Evolutionary conservation across 2,113 vertebrate species (phyloP), one percentile per base, ranked within the genome.

Genomic region (Meles meles): DNA sequence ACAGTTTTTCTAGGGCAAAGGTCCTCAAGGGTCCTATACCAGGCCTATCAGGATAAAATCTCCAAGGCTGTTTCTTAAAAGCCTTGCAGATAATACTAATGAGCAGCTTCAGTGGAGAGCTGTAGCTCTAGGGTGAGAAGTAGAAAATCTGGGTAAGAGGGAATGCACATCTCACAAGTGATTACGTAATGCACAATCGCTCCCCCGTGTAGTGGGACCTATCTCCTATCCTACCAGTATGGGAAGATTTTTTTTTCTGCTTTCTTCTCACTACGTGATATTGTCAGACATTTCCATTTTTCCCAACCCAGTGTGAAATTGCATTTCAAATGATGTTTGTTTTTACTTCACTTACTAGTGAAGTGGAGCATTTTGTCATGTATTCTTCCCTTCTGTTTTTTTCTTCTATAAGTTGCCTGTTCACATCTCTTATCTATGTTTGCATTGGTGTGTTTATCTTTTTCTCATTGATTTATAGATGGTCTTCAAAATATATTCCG

Each of bases 381-480:
- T 31, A 49, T 83, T 59, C 61, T 72, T 44, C 52, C 5, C n/a
- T 82, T 69, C 55, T 74, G 15, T 5, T 71, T 83, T 65, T 84
- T 76, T 55, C 21, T 52, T 76, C 65, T 88, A 0, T 88, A 65
- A 89, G 37, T 92, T 69, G 61, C 49, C 23, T 59, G 29, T 31
- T 91, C 12, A 91, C 21, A 88, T 59, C 2, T 61, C 81, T 97
- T 93, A 27, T 20, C 11, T 88, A 44, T 59, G 94, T 96, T 94
- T 79, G 52, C 52, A 10, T 65, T 95, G 74, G 21, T 76, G 3
- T 85, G 2, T 93, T 95, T 96, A 23, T 59, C 27, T 49, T 42
- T 95, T 86, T 89, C 18, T 92, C 88, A 71, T 65, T 88, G 69
- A 84, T 52, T 61, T 67, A 81, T 13, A 74, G 29, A 34, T 87